Percentiles rank a stretch among this genome's conserved stretches.
These are phyloP conservation scores for Amphiprion clarkii DNA, from an alignment of 2,797 vertebrate species.

Conservation along the genomic window DNA sequence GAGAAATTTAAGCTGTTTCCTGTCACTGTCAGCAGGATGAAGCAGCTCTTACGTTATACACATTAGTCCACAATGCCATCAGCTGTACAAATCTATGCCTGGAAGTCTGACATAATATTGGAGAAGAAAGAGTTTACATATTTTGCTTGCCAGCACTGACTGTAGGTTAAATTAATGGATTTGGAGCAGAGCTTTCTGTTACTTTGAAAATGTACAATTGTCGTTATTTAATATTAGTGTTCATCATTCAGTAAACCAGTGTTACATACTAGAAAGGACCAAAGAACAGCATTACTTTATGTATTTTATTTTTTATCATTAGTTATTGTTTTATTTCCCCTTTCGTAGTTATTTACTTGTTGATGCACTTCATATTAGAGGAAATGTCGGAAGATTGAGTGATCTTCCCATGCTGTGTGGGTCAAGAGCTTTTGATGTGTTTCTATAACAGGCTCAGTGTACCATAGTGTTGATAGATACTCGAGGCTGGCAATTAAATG, in stretches of 20 bases:
- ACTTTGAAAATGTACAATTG: background rate
- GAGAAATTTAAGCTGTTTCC: conserved; percentile 57
- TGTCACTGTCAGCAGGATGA: conserved; percentile 59
- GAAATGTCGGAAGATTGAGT: background rate
- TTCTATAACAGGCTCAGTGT: background rate
- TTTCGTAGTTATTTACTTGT: background rate
- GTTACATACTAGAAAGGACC: no score
- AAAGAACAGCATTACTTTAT: no score
- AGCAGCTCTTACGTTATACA: conserved; percentile 15
- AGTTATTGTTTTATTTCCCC: no score
- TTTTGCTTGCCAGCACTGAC: background rate
- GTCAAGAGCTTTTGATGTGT: background rate
- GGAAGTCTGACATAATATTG: conserved; percentile 17
- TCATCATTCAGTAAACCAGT: no score
- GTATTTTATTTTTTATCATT: no score
- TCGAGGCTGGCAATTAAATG: background rate
- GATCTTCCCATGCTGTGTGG: background rate
- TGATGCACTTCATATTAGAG: background rate
- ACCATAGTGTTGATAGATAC: background rate
- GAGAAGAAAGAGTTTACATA: background rate
- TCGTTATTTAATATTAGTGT: no score
- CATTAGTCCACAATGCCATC: conserved; percentile 7
- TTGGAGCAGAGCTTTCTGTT: background rate
- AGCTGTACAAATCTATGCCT: background rate
- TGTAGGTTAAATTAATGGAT: background rate